Base-by-base conservation (phyloP, 2,797 vertebrate genomes). In the Acanthis flammea region DNA sequence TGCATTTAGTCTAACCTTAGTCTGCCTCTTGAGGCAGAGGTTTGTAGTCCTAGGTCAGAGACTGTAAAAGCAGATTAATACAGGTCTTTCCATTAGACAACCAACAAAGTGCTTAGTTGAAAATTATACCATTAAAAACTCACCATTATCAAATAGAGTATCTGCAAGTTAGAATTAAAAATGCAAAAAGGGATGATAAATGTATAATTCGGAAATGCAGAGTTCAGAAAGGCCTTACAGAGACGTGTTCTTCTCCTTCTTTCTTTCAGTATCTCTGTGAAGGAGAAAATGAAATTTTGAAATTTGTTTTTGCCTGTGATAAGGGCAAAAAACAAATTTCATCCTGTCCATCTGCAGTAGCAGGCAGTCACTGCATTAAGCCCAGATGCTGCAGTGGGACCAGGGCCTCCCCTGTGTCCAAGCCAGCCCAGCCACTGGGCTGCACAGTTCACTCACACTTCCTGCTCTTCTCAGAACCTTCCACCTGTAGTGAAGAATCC, bases 341-440 rank as follows among this genome's bases (percentile, higher is more conserved):
- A 7, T 72, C 24, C 30, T 44, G 81, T 82, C 42, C 19, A 10
- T 12, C 35, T 65, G 14, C 42, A 41, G 8, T 16, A 44, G 19
- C 35, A 30, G 14, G 23, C 39, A 91, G 30, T 7, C 22, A 5
- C 57, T 48, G 41, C 0, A 0, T 30, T 13, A 53, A 63, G 31
- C 31, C 35, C 78, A 45, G 21, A 9, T 1, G 0, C 47, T 77
- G 53, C 9, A 61, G 51, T 4, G 28, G 57, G 33, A n/a, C 3
- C 0, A 0, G 7, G 12, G 17, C 2, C 15, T 55, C 28, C 12
- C 12, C 6, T 19, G 7, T 14, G 37, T 12, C 78, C 22, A 12
- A 66, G 44, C 44, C 63, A 45, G 28, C 57, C 47, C 9, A 13
- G 61, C 19, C 41, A 2, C 31, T 5, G 51, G 42, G 62, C 60